Percentiles rank a stretch among this genome's conserved stretches.
phyloP scores from a whole-genome alignment of 2,888 invertebrate species.

The Napeogenes inachia region DNA sequence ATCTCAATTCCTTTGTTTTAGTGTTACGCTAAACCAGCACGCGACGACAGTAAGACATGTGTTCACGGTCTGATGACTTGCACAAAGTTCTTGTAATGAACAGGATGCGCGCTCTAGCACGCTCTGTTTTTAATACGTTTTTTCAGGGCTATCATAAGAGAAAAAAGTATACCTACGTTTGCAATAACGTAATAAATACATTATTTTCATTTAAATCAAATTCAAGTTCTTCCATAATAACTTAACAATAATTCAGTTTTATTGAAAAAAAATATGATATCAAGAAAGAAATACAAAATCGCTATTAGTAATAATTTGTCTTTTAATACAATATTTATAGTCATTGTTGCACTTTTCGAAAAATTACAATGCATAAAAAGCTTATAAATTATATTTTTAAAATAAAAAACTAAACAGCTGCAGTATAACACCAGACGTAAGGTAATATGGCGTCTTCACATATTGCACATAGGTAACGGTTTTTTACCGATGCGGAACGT shows the following conservation, averaged over 20 bases:
- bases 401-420: constrained; percentile 7
- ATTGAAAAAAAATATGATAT: too few species aligned
- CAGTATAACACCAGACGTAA: constrained; percentile 12
- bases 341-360: too few species aligned
- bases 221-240: too few species aligned
- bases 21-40: constrained; percentile 20
- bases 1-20: constrained; percentile 20
- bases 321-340: too few species aligned
- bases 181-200: too few species aligned
- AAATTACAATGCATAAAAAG: too few species aligned
- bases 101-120: constrained; percentile 32
- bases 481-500: constrained; percentile 40
- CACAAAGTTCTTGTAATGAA: constrained; percentile 32
- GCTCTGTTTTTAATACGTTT: constrained; percentile 26
- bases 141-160: constrained; percentile 1
- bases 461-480: constrained; percentile 40
- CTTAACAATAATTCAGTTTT: too few species aligned
- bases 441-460: constrained; percentile 22
- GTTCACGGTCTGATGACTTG: constrained; percentile 29
- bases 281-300: too few species aligned
- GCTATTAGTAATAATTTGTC: too few species aligned
- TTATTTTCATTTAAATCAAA: too few species aligned
- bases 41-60: constrained; percentile 23
- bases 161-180: not conserved
- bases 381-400: too few species aligned